Evolutionary conservation across 2,888 invertebrate species (phyloP).

Genomic region (Synergus umbraculus): DNA sequence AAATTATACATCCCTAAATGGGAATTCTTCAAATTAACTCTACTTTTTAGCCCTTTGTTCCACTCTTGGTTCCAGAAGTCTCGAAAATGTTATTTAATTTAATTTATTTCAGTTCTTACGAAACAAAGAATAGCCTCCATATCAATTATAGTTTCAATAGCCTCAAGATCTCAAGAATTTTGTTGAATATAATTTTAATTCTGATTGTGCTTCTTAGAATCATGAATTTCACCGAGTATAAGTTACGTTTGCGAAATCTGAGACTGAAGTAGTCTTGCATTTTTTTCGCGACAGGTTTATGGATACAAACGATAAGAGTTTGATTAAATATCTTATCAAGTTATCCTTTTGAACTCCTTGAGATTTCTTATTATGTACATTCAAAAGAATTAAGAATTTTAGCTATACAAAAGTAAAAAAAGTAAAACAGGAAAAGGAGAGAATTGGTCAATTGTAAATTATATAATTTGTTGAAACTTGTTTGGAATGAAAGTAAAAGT

Average conservation of each 20-base stretch:
- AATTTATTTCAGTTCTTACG: too few species aligned
- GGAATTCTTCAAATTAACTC: background rate
- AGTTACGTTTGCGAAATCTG: conserved; percentile 32
- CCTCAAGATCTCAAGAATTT: background rate
- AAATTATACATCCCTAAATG: conserved; percentile 5
- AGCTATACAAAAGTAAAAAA: background rate
- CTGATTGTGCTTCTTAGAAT: background rate
- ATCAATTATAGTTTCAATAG: background rate
- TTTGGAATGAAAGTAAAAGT: conserved; percentile 34
- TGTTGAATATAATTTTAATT: conserved; percentile 8
- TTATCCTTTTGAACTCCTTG: background rate
- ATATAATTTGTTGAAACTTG: conserved; percentile 12
- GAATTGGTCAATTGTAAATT: background rate
- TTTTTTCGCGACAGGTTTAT: background rate
- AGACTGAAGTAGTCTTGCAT: conserved; percentile 24
- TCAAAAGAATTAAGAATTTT: background rate
- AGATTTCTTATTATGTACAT: background rate
- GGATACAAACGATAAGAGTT: background rate
- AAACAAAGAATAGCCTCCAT: too few species aligned
- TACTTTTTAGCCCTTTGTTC: background rate
- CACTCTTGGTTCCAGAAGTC: background rate
- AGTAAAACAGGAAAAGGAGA: background rate
- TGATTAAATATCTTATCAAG: background rate
- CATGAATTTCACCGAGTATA: background rate
- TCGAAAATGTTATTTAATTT: background rate